These are phyloP conservation scores for Pelochelys cantorii DNA, from an alignment of 2,797 vertebrate species.

Conservation along the genomic window DNA sequence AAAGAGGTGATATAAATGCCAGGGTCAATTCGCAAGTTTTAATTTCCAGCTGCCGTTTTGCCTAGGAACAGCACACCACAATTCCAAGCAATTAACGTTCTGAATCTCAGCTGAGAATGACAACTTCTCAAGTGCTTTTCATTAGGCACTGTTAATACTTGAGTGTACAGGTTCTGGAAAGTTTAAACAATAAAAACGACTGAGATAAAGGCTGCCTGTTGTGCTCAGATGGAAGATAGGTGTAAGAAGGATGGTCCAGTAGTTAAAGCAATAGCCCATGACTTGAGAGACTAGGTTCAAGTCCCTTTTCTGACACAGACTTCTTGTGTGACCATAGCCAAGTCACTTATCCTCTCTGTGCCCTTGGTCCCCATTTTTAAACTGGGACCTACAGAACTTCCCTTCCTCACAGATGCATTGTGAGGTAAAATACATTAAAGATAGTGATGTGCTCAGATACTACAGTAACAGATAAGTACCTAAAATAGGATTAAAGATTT, in stretches of 20 bases:
- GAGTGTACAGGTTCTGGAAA: background rate
- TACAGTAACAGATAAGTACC: too few species aligned
- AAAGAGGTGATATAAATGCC: background rate
- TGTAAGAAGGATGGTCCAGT: background rate
- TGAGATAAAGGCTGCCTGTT: background rate
- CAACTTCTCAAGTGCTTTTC: too few species aligned
- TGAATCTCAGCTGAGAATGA: too few species aligned
- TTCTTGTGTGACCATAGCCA: background rate
- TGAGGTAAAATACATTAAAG: too few species aligned
- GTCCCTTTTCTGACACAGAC: background rate
- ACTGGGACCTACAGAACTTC: too few species aligned
- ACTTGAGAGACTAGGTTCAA: background rate
- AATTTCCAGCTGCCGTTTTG: background rate
- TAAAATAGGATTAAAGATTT: too few species aligned
- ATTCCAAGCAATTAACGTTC: background rate
- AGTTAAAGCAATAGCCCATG: background rate
- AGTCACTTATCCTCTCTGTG: background rate
- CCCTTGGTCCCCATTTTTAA: too few species aligned
- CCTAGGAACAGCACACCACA: accelerated
- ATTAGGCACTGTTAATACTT: background rate
- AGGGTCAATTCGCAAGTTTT: background rate
- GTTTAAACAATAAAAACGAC: background rate
- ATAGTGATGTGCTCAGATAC: too few species aligned
- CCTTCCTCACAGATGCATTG: too few species aligned
- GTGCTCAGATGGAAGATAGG: background rate